Evolutionary conservation across 2,888 invertebrate species (phyloP).

Genomic region (Drosophila greeni): DNA sequence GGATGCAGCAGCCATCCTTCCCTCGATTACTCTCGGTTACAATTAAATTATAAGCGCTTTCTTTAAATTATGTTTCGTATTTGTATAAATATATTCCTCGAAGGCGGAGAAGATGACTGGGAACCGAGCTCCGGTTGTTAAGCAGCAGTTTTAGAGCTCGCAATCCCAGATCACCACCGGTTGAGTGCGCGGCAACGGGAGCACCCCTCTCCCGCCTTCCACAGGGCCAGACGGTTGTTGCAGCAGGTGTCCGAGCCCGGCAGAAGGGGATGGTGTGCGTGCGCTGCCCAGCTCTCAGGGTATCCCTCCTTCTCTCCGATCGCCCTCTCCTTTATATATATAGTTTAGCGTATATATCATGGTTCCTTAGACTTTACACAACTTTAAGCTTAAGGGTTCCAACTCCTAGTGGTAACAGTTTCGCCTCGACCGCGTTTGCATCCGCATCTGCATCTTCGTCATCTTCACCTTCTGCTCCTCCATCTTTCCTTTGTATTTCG

Average conservation of each 20-base stretch:
- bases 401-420: constrained; percentile 50
- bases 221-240: constrained; percentile 29
- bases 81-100: constrained; percentile 43
- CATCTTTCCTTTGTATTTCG: constrained; percentile 11
- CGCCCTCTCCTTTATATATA: constrained; percentile 31
- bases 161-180: not conserved
- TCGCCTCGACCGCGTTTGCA: constrained; percentile 44
- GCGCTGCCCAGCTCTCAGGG: not conserved
- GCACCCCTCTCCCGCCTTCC: not conserved
- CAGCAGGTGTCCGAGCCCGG: constrained; percentile 43
- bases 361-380: constrained; percentile 70
- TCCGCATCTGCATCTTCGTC: constrained; percentile 33
- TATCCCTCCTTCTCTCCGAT: constrained; percentile 19
- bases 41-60: constrained; percentile 72
- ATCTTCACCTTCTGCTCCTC: constrained; percentile 13
- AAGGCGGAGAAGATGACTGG: not conserved
- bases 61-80: constrained; percentile 62
- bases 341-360: constrained; percentile 45
- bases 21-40: constrained; percentile 43
- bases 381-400: constrained; percentile 67
- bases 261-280: not conserved
- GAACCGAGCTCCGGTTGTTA: constrained; percentile 8
- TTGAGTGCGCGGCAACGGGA: not conserved
- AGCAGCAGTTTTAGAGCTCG: constrained; percentile 34
- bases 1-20: constrained; percentile 27